Evolutionary conservation across 1,140 invertebrate genomes (phyloP), one percentile per base, ranked within the genome.

Genomic region (Pseudomyrmex gracilis): DNA sequence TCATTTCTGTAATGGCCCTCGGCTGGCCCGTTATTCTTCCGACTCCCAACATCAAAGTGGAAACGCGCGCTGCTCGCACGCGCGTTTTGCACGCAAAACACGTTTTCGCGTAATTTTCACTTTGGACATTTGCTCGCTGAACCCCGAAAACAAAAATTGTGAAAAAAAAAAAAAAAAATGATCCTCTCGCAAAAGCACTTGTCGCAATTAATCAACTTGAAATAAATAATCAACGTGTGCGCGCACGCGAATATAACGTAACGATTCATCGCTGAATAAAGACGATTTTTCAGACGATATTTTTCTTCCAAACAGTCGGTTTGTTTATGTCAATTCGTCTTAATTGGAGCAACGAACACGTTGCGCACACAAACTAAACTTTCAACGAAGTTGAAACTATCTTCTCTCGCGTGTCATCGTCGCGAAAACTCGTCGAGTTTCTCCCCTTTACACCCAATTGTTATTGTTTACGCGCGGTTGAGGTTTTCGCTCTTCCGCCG

Each of bases 271-370:
- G 8, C 12, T 45, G 3, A 10, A 13, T 22, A 57, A 53, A 55
- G 47, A 43, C 10, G 10, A 63, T 76, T 68, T 57, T 13, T 43
- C n/a, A 34, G n/a, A n/a, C n/a, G 10, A n/a, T 17, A 34, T 17
- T 12, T 20, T 34, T 22, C 5, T 22, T 51, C 17, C 8, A 57
- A 57, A 71, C 12, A 49, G 3, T 20, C 58, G 34, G 34, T 57
- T 13, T 68, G 15, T 45, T 13, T 22, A 15, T 34, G 34, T 63
- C 15, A 24, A 34, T 70, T 47, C 2, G 57, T 78, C 76, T 78
- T 20, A 78, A 78, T 80, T 70, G 34, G 47, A 47, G 55, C 43
- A 8, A 24, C 71, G 43, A 63, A 57, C 13, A 34, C 74, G 17
- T 82, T 43, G 34, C 1, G 7, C 5, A 34, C 34, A 34, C 34